Conservation (phyloP, 2,113 vertebrate species). For the Ivindomyrus marchei region DNA sequence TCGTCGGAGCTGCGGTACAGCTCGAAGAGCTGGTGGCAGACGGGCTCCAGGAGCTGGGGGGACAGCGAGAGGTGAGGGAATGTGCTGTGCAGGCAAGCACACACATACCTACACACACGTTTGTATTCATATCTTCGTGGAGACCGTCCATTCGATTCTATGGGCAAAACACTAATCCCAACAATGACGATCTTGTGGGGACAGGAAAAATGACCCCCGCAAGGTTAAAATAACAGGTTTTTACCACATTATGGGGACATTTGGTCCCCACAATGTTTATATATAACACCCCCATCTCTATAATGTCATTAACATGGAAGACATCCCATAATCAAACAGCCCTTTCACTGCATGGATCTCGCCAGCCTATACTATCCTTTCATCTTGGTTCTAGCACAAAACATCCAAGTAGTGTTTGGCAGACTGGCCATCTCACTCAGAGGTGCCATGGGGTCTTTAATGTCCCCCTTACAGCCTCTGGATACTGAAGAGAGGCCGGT, state of each 20-base stretch:
- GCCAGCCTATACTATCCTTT: not conserved
- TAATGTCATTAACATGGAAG: not conserved
- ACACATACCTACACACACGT: not conserved
- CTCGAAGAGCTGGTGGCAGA: constrained; percentile 96
- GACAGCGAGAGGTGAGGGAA: not conserved
- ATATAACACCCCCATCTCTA: too few relatives aligned
- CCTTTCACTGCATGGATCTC: not conserved
- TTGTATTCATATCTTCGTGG: not conserved
- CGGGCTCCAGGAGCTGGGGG: constrained; percentile 85
- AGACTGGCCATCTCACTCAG: not conserved
- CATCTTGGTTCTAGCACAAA: not conserved
- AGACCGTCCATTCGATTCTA: too few relatives aligned
- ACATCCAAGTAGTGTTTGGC: not conserved
- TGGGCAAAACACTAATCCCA: too few relatives aligned
- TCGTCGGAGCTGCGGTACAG: constrained; percentile 89
- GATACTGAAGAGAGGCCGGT: not conserved
- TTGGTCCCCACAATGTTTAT: too few relatives aligned
- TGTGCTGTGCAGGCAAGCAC: not conserved
- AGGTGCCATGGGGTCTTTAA: not conserved
- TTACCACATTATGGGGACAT: too few relatives aligned
- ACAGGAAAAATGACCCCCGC: too few relatives aligned
- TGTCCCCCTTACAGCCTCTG: not conserved
- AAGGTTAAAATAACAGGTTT: too few relatives aligned
- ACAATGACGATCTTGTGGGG: too few relatives aligned
- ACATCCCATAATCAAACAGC: not conserved